Evolutionary conservation across 2,888 invertebrate genomes (phyloP).

Genomic region (Ophonus ardosiacus): DNA sequence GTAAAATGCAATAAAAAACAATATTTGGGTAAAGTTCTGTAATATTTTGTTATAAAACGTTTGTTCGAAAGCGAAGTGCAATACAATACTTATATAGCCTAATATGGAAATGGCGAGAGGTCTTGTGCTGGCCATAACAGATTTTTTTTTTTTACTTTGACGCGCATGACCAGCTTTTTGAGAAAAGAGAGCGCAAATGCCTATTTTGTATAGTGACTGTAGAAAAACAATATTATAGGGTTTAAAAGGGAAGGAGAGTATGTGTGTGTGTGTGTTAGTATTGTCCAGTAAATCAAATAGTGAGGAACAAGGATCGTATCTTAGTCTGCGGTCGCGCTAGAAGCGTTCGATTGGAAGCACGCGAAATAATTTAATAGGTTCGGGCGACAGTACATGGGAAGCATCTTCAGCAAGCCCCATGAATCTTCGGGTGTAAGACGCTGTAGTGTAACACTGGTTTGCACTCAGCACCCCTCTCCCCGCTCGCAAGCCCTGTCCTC

Average conservation of each 20-base stretch:
- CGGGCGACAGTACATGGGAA: conserved; percentile 62
- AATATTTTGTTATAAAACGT: too few species aligned
- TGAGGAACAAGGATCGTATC: conserved; percentile 36
- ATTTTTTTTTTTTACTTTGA: too few species aligned
- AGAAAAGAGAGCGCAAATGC: too few species aligned
- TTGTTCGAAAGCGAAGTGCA: too few species aligned
- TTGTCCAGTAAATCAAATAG: conserved; percentile 52
- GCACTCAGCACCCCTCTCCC: conserved; percentile 66
- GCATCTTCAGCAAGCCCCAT: conserved; percentile 57
- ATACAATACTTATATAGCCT: too few species aligned
- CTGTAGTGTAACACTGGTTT: conserved; percentile 68
- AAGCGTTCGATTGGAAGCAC: conserved; percentile 46
- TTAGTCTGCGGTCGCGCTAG: neutral
- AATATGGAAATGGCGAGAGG: too few species aligned
- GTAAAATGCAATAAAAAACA: too few species aligned
- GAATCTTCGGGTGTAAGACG: conserved; percentile 63
- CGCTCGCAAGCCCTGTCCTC: conserved; percentile 53
- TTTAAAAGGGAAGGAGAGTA: neutral
- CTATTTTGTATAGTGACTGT: too few species aligned
- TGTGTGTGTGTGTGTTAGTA: neutral
- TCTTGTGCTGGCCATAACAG: too few species aligned
- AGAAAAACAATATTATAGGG: conserved; percentile 11
- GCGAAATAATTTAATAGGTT: conserved; percentile 62
- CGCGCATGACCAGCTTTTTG: too few species aligned
- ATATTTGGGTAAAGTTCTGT: too few species aligned